Evolutionary conservation across 2,797 vertebrate genomes (phyloP).

Genomic region (Sparidentex hasta): DNA sequence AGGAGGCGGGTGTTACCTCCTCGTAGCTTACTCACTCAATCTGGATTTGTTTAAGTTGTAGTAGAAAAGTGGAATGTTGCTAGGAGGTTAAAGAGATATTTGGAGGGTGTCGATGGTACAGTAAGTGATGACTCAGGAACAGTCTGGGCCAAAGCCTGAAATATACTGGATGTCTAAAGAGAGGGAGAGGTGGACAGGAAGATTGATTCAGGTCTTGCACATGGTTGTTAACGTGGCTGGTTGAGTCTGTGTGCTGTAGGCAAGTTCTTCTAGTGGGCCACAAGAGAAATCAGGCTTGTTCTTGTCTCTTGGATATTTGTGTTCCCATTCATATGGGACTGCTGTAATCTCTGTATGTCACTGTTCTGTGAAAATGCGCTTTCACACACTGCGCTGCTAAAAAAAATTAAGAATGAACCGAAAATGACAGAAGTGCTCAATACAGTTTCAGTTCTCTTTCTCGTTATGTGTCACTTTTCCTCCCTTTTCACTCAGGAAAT

Average conservation of each 20-base stretch:
- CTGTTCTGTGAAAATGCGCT: background rate
- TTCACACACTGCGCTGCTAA: background rate
- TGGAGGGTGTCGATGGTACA: constrained; percentile 38
- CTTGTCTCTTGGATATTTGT: background rate
- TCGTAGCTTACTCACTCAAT: constrained; percentile 48
- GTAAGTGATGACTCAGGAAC: constrained; percentile 63
- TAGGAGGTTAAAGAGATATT: constrained; percentile 27
- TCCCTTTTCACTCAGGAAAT: background rate
- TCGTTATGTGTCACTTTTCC: background rate
- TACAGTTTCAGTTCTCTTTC: constrained; percentile 25
- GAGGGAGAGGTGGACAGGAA: constrained; percentile 8
- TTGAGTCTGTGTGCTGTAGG: background rate
- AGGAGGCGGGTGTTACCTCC: background rate
- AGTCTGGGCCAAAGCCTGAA: constrained; percentile 29
- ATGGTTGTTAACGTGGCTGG: background rate
- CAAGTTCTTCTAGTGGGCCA: background rate
- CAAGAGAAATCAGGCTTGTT: constrained; percentile 10
- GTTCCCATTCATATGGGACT: background rate
- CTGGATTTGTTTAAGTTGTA: constrained; percentile 67
- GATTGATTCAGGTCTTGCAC: background rate
- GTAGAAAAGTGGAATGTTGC: constrained; percentile 42
- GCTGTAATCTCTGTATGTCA: background rate
- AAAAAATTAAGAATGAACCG: constrained; percentile 13
- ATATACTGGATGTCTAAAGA: constrained; percentile 12
- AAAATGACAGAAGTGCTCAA: constrained; percentile 13